These are phyloP conservation scores for Pogonocherus hispidulus DNA, from an alignment of 2,888 invertebrate species.

Conservation along the genomic window DNA sequence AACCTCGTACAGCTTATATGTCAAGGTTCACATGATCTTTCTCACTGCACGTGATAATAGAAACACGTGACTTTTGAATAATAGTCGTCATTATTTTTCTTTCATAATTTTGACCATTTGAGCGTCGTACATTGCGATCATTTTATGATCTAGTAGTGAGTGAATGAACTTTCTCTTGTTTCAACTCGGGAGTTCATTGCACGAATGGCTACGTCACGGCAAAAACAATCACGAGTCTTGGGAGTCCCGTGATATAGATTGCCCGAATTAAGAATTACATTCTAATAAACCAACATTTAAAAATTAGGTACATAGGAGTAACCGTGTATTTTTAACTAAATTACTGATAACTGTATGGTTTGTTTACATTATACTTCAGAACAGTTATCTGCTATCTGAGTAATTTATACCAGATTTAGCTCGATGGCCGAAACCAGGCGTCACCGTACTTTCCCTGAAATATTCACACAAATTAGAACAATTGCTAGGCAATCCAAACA, in stretches of 20 bases:
- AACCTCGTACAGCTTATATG: too few species aligned
- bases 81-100: too few species aligned
- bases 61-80: too few species aligned
- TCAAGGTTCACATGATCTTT: too few species aligned
- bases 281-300: background rate
- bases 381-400: background rate
- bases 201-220: background rate
- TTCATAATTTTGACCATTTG: too few species aligned
- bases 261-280: background rate
- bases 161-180: background rate
- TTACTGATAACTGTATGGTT: slow-evolving; percentile 28
- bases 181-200: background rate
- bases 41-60: too few species aligned
- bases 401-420: slow-evolving; percentile 8
- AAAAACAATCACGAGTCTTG: background rate
- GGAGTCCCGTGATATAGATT: background rate
- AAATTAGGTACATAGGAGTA: slow-evolving; percentile 9
- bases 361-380: slow-evolving; percentile 21
- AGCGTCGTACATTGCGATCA: too few species aligned
- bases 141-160: too few species aligned
- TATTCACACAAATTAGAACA: slow-evolving; percentile 5
- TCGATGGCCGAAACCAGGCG: background rate
- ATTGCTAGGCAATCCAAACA: background rate
- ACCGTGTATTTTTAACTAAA: slow-evolving; percentile 26
- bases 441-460: background rate